Base-by-base conservation (phyloP, 2,113 vertebrate genomes). In the Oxyura jamaicensis region DNA sequence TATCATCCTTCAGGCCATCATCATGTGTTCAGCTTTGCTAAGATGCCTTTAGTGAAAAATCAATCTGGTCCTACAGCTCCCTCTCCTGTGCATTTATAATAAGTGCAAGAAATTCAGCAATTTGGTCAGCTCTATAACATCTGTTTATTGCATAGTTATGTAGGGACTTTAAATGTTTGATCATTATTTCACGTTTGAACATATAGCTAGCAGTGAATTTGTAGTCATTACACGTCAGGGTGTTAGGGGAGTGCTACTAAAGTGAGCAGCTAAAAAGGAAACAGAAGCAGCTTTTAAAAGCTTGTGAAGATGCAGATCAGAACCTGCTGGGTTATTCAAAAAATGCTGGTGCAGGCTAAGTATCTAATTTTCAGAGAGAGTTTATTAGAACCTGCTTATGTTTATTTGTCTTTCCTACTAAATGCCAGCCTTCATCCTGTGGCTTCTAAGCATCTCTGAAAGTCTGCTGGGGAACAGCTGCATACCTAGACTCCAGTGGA, bases 71-170 rank as follows among this genome's bases (percentile, higher is more conserved):
- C 87, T 97, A 91, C 66, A 83, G 93, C 97, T 84, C 98, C 98
- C 97, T 98, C 98, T 98, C 90, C 97, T 98, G 98, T 97, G 88
- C 82, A 85, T 96, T 94, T 93, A 36, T 86, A 62, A 39, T 67
- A 80, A 88, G 65, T 81, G 95, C 87, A 85, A 91, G 75, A 83
- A 88, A 88, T 14, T 42, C 25, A 46, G 84, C 63, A 79, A 25
- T 35, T 60, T 19, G 28, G 5, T 42, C 36, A 65, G 42, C 13
- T 83, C 23, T 84, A 0, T 21, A 13, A 15, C 11, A 21, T 66
- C 72, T 21, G 18, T 68, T 88, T 65, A 55, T 68, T 76, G 26
- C 44, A 13, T 21, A 8, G 2, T 62, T 52, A 10, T 0, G 2
- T 2, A 46, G 48, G 10, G 23, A 56, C 12, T 71, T 71, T 74